Conservation (phyloP, 1,140 invertebrate genomes). For the Bombus waltoni region DNA sequence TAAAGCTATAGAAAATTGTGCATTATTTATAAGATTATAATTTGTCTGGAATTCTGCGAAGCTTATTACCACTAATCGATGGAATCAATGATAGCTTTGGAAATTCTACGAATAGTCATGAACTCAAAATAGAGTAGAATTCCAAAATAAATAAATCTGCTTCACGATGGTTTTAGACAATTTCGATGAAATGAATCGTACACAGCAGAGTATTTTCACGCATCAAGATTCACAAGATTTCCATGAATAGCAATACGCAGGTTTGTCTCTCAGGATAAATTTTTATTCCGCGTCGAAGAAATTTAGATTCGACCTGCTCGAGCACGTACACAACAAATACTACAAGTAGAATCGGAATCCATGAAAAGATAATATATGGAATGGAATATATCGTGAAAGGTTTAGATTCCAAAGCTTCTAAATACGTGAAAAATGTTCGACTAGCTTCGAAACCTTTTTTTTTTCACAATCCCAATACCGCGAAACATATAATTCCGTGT, state of each 20-base stretch:
- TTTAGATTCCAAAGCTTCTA: neutral
- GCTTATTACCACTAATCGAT: too few relatives aligned
- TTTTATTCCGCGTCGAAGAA: neutral
- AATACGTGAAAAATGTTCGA: neutral
- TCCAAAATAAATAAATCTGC: neutral
- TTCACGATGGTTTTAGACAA: neutral
- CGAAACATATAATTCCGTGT: neutral
- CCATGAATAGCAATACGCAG: neutral
- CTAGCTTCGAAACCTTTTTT: neutral
- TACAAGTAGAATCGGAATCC: neutral
- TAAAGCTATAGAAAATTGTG: too few relatives aligned
- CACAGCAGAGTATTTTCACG: neutral
- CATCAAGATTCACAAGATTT: neutral
- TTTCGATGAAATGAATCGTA: neutral
- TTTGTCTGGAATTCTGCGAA: neutral
- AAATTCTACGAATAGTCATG: neutral
- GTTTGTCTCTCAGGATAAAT: neutral
- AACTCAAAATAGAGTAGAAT: neutral
- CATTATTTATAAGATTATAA: too few relatives aligned
- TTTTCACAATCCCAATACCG: neutral
- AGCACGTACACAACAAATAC: neutral
- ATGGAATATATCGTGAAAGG: neutral
- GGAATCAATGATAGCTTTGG: neutral
- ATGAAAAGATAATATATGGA: neutral
- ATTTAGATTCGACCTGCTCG: neutral